Evolutionary conservation across 2,113 vertebrate species (phyloP), one percentile per base, ranked within the genome.

Genomic region (Campylomormyrus tamandua): DNA sequence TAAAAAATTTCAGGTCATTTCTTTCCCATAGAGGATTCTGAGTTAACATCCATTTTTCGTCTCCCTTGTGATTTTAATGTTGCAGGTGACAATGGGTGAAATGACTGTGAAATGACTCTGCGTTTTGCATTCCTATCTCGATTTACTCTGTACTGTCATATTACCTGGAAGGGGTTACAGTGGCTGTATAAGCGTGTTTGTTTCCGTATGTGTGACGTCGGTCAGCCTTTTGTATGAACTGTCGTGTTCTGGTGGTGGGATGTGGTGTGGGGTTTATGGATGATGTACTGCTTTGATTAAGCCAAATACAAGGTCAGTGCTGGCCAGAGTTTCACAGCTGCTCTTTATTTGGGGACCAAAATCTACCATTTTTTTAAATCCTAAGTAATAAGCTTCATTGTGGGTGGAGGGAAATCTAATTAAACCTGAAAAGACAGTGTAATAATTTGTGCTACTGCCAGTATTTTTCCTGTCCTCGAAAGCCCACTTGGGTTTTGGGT

Each of bases 191-290:
- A 31, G 5, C 74, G 31, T 70, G 39, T 70, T 70, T 84, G 8
- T 84, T 46, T 84, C 24, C 2, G 21, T 48, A 10, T 46, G 83
- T 0, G 45, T 84, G 39, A n/a, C 19, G 19, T 84, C 24, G 85
- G n/a, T 85, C 21, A 46, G 83, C 46, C 83, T n/a, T 48, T 85
- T 85, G n/a, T 85, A 80, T 80, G 7, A 80, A 80, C 74, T 80
- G 87, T 70, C 88, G 2, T 17, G 27, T 83, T 84, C 24, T 87
- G 90, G 90, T 90, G 88, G 83, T 27, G 90, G 90, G 90, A 87
- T 8, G 39, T 11, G 83, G 88, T 89, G 90, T 83, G 31, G 46
- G 83, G 83, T 89, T 83, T 53, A 46, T 31, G 42, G 62, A 58
- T 74, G 52, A 24, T 45, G 42, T 84, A 49, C 83, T 86, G 39